A percentile compares a stretch with the other conserved stretches of the same genome.
Evolutionary conservation across 2,888 invertebrate genomes (phyloP).

Genomic region (Epinotia nisella): DNA sequence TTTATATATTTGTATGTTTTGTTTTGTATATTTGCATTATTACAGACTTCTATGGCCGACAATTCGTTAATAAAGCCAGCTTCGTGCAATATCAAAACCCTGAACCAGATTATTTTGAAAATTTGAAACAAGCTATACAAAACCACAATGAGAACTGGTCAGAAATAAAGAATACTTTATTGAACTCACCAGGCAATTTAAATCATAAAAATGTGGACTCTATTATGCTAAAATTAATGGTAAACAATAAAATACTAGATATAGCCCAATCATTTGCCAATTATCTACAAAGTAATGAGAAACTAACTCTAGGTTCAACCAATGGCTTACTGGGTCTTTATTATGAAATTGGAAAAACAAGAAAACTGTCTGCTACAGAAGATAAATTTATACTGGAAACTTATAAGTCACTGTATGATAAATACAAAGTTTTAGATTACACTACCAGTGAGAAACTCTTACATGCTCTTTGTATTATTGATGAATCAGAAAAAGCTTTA

Average conservation of each 20-base stretch:
- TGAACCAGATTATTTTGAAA: conserved; percentile 62
- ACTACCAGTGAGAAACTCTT: conserved; percentile 86
- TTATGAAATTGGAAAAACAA: conserved; percentile 63
- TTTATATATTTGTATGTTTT: too few species aligned
- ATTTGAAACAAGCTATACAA: conserved; percentile 59
- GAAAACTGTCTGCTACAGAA: conserved; percentile 70
- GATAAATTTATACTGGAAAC: conserved; percentile 82
- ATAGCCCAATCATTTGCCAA: conserved; percentile 85
- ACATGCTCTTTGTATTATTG: conserved; percentile 86
- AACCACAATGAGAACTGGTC: conserved; percentile 68
- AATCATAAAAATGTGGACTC: conserved; percentile 85
- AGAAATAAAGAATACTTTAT: conserved; percentile 69
- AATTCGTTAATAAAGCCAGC: conserved; percentile 47
- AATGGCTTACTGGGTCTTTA: conserved; percentile 85
- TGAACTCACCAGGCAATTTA: conserved; percentile 67
- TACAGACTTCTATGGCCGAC: conserved; percentile 43
- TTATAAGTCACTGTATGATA: conserved; percentile 75
- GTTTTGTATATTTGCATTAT: conserved; percentile 9
- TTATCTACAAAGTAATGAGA: conserved; percentile 77
- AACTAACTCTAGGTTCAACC: conserved; percentile 84
- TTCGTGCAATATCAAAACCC: conserved; percentile 24
- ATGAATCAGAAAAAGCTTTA: conserved; percentile 86
- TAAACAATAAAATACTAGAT: conserved; percentile 68
- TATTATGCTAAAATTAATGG: conserved; percentile 83
- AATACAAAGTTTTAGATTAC: conserved; percentile 85